These are phyloP conservation scores for Gavia stellata DNA, from an alignment of 2,113 vertebrate genomes.

Conservation along the genomic window DNA sequence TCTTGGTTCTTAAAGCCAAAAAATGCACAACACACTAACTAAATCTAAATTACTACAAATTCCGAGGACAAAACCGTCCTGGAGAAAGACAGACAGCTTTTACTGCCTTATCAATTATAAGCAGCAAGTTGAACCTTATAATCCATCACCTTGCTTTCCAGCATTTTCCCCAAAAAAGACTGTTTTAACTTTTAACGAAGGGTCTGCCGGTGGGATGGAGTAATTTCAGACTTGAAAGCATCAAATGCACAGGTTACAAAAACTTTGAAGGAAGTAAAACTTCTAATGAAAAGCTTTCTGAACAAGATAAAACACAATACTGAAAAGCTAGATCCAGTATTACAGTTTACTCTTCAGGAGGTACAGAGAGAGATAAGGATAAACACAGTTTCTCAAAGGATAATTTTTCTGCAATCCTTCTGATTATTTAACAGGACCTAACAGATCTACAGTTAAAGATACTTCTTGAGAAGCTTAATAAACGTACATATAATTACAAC, in stretches of 20 bases:
- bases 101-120: not conserved
- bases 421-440: not conserved
- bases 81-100: not conserved
- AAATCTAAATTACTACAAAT: not conserved
- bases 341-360: not conserved
- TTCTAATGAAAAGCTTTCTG: not conserved
- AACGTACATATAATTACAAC: fast-evolving
- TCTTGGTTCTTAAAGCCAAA: not conserved
- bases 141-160: not conserved
- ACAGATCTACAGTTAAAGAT: not conserved
- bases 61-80: not conserved
- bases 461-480: not conserved
- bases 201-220: not conserved
- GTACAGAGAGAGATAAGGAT: not conserved
- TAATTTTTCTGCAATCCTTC: not conserved
- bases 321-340: not conserved
- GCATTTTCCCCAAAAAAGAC: not conserved
- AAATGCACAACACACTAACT: not conserved
- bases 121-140: not conserved
- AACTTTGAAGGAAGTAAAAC: not conserved
- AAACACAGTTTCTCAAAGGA: not conserved
- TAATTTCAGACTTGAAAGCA: not conserved
- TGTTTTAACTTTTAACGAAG: not conserved
- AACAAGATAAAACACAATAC: not conserved
- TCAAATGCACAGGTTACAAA: not conserved